These are phyloP conservation scores for Heliconius hortense DNA, from an alignment of 2,888 invertebrate species.

Conservation along the genomic window DNA sequence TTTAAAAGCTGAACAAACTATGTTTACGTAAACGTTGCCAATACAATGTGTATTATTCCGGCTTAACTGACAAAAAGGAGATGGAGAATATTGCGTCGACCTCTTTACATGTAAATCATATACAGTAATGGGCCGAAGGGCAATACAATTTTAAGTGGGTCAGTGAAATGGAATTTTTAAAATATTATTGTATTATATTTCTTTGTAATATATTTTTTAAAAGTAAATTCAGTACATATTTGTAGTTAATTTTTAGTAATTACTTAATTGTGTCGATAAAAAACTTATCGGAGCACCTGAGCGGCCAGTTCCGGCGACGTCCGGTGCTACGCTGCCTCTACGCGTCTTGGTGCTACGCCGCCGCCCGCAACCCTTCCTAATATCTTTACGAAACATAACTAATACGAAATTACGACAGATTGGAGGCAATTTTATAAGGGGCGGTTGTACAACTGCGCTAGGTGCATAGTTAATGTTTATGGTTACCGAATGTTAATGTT, in stretches of 20 bases:
- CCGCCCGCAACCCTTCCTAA: slow-evolving; percentile 25
- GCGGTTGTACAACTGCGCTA: slow-evolving; percentile 19
- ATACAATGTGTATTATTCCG: slow-evolving; percentile 38
- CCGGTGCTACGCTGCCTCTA: slow-evolving; percentile 27
- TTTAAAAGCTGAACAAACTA: slow-evolving; percentile 45
- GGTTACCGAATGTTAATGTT: slow-evolving; percentile 29
- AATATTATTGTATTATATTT: background rate
- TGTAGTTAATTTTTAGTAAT: background rate
- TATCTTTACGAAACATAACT: slow-evolving; percentile 40
- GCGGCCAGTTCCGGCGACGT: background rate
- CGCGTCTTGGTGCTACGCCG: slow-evolving; percentile 26
- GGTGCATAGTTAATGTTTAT: slow-evolving; percentile 16
- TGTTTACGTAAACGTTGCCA: slow-evolving; percentile 47
- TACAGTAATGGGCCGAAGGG: slow-evolving; percentile 18
- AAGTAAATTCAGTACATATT: too few species aligned
- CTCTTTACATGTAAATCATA: slow-evolving; percentile 37
- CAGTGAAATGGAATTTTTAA: background rate
- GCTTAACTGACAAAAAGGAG: background rate
- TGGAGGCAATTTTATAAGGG: slow-evolving; percentile 33
- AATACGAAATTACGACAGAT: slow-evolving; percentile 39
- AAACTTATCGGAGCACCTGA: background rate
- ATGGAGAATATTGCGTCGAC: background rate
- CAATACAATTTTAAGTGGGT: background rate
- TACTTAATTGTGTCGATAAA: background rate
- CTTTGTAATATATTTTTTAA: background rate